Evolutionary conservation across 2,797 vertebrate species (phyloP), one percentile per base, ranked within the genome.

Genomic region (Enteromius radiatus): DNA sequence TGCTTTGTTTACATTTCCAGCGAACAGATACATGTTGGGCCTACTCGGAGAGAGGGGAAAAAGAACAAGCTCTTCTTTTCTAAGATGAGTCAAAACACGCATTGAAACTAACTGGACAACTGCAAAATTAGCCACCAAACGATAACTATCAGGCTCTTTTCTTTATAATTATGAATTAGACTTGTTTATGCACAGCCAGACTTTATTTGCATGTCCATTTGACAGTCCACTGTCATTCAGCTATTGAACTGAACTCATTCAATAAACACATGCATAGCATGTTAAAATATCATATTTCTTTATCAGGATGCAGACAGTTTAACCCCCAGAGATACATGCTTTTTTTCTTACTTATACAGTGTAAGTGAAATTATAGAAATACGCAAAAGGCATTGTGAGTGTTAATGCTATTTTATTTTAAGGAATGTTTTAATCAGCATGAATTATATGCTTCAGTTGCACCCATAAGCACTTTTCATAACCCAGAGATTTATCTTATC

Each of bases 1-100:
- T 78, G 45, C 31, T 79, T 69, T 84, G 84, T 86, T 80, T 88
- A 75, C 85, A 84, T 86, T 84, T 82, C 33, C 75, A 77, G 38
- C 28, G 5, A 61, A 43, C 38, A 63, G 41, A 81, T 54, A 19
- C 19, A 41, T 76, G 43, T 28, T 69, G 15, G n/a, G 9, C 31
- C 52, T 14, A 21, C 15, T 79, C 33, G 54, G 21, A 54, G 12
- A 41, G 49, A 15, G 2, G 15, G 45, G 64, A 43, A 28, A 9
- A 77, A 33, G 36, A 80, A 70, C 12, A n/a, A 70, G 49, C 17
- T 69, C n/a, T 69, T 70, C 36, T 70, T 33, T 28, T 67, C 19
- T 69, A n/a, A 33, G 36, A 70, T 45, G 47, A 52, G 21, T 36
- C 21, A 23, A 52, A 64, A 78, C 43, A 52, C 19, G 26, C 54